Evolutionary conservation across 2,888 invertebrate genomes (phyloP), one percentile per base, ranked within the genome.

Genomic region (Megastigmus dorsalis): DNA sequence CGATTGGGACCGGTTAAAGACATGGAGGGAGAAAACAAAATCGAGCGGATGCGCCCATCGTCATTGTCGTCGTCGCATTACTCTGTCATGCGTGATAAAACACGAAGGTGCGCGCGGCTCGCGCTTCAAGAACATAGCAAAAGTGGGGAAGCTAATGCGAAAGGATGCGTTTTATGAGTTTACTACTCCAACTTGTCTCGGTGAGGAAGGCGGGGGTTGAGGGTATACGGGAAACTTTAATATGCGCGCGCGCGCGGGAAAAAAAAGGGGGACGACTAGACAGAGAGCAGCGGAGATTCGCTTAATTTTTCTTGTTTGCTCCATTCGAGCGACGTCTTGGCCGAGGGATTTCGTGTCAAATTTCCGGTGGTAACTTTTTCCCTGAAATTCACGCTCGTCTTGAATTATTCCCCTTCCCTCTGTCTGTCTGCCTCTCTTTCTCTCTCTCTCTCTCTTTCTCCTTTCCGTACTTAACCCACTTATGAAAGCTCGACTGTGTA

Each of bases 211-310:
- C n/a, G n/a, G n/a, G n/a, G n/a, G n/a, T n/a, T n/a, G n/a, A n/a
- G n/a, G n/a, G n/a, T n/a, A n/a, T n/a, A 36, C 2, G 26, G 26
- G 6, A 41, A 52, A 75, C 55, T 76, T 74, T 72, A 71, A 77
- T 77, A 75, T 54, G 60, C 26, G 60, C 20, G 20, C 10, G 57
- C n/a, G n/a, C n/a, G n/a, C n/a, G n/a, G n/a, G n/a, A n/a, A n/a
- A n/a, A n/a, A n/a, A n/a, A n/a, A n/a, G n/a, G n/a, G n/a, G n/a
- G n/a, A n/a, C n/a, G n/a, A n/a, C n/a, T n/a, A n/a, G n/a, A n/a
- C n/a, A n/a, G n/a, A 28, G 6, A 41, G 9, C 28, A 52, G 38
- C 36, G 15, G 23, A 23, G 59, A 33, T 36, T 36, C 33, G 20
- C 33, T 57, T 45, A 68, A 68, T 68, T 57, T 45, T 59, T 68